phyloP scores from a whole-genome alignment of 2,888 invertebrate species.

The Oscheius onirici region DNA sequence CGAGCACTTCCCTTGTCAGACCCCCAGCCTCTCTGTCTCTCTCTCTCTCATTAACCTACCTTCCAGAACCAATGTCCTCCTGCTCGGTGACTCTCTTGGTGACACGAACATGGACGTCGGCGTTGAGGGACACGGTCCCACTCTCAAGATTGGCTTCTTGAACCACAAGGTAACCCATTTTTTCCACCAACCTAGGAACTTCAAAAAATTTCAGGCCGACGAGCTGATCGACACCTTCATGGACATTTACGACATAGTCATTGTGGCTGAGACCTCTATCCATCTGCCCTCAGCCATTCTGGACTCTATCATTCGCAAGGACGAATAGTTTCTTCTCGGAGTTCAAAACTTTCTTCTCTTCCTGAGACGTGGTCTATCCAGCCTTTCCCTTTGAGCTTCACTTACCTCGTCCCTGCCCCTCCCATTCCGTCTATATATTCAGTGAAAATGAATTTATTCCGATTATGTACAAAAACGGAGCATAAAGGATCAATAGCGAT shows the following conservation, averaged over 20 bases:
- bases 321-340: background rate
- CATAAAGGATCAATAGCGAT: slow-evolving; percentile 41
- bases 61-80: slow-evolving; percentile 81
- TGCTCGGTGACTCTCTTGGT: slow-evolving; percentile 91
- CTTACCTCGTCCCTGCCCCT: background rate
- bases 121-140: slow-evolving; percentile 77
- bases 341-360: background rate
- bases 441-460: slow-evolving; percentile 6
- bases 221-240: slow-evolving; percentile 28
- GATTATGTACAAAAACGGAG: slow-evolving; percentile 15
- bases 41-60: too few relatives aligned
- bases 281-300: slow-evolving; percentile 24
- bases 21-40: too few relatives aligned
- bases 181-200: too few relatives aligned
- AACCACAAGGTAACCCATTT: slow-evolving; percentile 76
- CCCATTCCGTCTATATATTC: background rate
- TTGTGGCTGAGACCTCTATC: slow-evolving; percentile 26
- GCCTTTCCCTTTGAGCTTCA: background rate
- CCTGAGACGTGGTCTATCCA: background rate
- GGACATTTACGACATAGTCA: slow-evolving; percentile 33
- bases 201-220: slow-evolving; percentile 18
- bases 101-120: slow-evolving; percentile 93
- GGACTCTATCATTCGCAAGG: slow-evolving; percentile 12
- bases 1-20: too few relatives aligned
- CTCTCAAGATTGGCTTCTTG: slow-evolving; percentile 90